Evolutionary conservation across 2,113 vertebrate species (phyloP).

Genomic region (Amphilophus citrinellus): DNA sequence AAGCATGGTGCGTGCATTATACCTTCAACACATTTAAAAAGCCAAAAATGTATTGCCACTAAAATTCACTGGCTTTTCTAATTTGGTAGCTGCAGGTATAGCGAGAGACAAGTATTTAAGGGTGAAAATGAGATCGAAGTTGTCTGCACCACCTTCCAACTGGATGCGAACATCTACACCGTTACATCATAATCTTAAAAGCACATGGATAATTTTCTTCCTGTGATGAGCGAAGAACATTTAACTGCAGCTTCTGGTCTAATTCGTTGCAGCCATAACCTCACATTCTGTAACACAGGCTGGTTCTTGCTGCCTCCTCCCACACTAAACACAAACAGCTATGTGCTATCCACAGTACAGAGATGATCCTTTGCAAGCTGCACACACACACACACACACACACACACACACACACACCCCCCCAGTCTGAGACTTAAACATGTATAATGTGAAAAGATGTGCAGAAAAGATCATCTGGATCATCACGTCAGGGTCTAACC

Average conservation of each 20-base stretch:
- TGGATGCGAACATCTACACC: constrained; percentile 29
- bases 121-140: constrained; percentile 44
- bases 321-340: constrained; percentile 43
- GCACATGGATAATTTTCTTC: constrained; percentile 37
- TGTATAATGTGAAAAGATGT: constrained; percentile 27
- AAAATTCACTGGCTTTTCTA: constrained; percentile 20
- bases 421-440: constrained; percentile 34
- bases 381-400: too few species aligned
- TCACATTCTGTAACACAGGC: constrained; percentile 45
- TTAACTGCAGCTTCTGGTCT: constrained; percentile 42
- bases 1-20: constrained; percentile 31
- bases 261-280: constrained; percentile 35
- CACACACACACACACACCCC: too few species aligned
- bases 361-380: constrained; percentile 51
- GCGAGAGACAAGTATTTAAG: constrained; percentile 30
- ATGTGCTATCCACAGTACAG: constrained; percentile 26
- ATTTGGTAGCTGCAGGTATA: neutral
- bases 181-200: constrained; percentile 34
- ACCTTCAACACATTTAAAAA: constrained; percentile 47
- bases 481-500: constrained; percentile 32
- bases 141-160: constrained; percentile 29
- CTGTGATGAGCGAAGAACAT: constrained; percentile 33
- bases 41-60: constrained; percentile 4
- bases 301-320: constrained; percentile 47
- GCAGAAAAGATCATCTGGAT: constrained; percentile 1